phyloP scores from a whole-genome alignment of 2,797 vertebrate genomes.

The Busarellus nigricollis region DNA sequence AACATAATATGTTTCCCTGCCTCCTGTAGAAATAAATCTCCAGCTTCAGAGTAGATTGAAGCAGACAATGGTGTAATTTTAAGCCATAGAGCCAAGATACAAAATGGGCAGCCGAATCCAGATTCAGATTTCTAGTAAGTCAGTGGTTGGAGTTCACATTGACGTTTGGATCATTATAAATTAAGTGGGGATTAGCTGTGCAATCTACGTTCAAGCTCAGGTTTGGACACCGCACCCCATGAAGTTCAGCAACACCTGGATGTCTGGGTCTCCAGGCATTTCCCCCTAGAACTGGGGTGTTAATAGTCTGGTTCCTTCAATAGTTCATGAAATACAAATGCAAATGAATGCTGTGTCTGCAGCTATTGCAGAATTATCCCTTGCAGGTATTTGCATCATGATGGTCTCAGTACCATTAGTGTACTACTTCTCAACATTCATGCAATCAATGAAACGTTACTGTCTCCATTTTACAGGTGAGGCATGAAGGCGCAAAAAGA shows the following conservation, averaged over 20 bases:
- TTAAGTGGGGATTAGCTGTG: background rate
- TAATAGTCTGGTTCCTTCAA: background rate
- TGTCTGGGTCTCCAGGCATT: background rate
- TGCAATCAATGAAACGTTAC: background rate
- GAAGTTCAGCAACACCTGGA: background rate
- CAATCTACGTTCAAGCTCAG: background rate
- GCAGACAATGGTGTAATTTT: constrained; percentile 63
- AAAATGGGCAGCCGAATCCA: background rate
- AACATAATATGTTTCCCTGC: constrained; percentile 51
- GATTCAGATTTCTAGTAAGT: background rate
- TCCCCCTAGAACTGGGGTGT: background rate
- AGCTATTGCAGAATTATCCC: background rate
- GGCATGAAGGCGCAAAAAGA: background rate
- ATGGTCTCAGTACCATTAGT: background rate
- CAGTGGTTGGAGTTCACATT: background rate
- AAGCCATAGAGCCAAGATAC: background rate
- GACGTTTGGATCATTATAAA: background rate
- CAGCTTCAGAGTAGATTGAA: constrained; percentile 52
- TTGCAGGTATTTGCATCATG: rapidly evolving
- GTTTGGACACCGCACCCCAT: background rate
- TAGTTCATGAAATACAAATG: background rate
- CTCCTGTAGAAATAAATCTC: constrained; percentile 57
- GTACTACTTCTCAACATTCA: background rate
- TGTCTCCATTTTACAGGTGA: background rate
- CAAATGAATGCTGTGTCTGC: background rate